A percentile compares a stretch with the other conserved stretches of the same genome.
phyloP scores from a whole-genome alignment of 2,797 vertebrate species.

The Myotis daubentonii region DNA sequence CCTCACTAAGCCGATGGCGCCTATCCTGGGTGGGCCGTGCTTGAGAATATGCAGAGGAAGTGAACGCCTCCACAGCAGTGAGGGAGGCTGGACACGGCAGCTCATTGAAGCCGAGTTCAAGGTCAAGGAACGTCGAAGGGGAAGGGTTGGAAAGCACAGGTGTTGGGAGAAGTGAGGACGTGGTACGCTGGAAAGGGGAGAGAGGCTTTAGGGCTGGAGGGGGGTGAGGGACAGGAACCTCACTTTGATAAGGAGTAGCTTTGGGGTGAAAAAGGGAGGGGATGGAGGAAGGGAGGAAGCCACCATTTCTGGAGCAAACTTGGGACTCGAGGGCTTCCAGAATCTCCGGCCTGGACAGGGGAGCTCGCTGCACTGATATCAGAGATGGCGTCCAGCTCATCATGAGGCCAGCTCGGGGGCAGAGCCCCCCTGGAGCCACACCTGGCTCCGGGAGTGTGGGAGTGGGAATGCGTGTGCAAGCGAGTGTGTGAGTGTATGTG shows the following conservation, averaged over 20 bases:
- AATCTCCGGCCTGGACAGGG: not conserved
- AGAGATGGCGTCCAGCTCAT: too few relatives aligned
- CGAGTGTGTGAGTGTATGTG: too few relatives aligned
- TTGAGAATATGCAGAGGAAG: not conserved
- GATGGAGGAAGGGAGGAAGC: not conserved
- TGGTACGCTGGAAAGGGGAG: not conserved
- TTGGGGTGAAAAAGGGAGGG: not conserved
- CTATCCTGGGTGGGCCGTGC: not conserved
- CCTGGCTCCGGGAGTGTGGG: not conserved
- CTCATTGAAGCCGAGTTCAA: fast-evolving
- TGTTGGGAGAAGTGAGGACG: too few relatives aligned
- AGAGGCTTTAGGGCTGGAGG: not conserved
- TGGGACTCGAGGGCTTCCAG: not conserved
- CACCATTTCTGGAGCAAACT: not conserved
- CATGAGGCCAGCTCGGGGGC: not conserved
- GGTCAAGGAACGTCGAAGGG: fast-evolving
- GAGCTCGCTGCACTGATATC: not conserved
- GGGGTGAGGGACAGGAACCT: not conserved
- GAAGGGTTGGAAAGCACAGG: not conserved
- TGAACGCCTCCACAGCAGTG: not conserved
- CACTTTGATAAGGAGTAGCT: too few relatives aligned
- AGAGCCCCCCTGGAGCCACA: fast-evolving
- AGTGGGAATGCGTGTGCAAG: not conserved
- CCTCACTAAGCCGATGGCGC: not conserved
- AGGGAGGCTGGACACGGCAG: not conserved